Evolutionary conservation across 2,113 vertebrate genomes (phyloP), one percentile per base, ranked within the genome.

Genomic region (Myotis lucifugus): DNA sequence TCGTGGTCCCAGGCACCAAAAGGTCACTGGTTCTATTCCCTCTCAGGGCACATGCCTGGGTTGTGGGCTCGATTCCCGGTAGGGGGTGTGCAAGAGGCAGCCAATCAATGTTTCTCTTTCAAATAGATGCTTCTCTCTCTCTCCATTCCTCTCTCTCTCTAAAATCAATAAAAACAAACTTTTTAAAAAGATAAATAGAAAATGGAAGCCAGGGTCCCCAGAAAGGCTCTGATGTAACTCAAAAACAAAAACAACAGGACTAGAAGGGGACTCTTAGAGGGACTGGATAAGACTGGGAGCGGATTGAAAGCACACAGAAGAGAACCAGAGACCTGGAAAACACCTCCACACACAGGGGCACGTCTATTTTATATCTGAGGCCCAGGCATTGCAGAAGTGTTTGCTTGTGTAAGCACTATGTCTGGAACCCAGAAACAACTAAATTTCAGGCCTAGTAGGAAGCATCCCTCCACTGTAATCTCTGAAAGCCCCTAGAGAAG

Each of bases 401-500:
- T 59, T 67, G 85, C 78, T 8, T 61, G 37, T 56, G 37, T 59
- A 72, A 61, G 61, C 85, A 67, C 18, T 32, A 12, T 6, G 37
- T 89, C n/a, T 76, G 2, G 8, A 85, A 81, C 18, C 34, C 73
- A 87, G 85, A 96, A 96, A 81, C 32, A 89, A 94, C 76, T 69
- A 32, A 37, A 89, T 52, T 86, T 79, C 48, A 11, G 73, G 73
- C n/a, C 40, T 15, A 48, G 29, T 50, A 74, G 95, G 95, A 95
- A 95, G 95, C 93, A 92, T 84, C 93, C 79, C 73, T 96, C 77
- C 50, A 78, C 67, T 1, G 29, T 90, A 77, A 87, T 90, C 96
- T 92, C 34, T 92, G 79, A 95, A 97, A 98, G 97, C 92, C 94
- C 97, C 72, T 19, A 69, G 78, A 97, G 96, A 96, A 95, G 95